Percentiles rank a stretch among this genome's conserved stretches.
These are phyloP conservation scores for Eristalinus aeneus DNA, from an alignment of 2,888 invertebrate species.

Conservation along the genomic window DNA sequence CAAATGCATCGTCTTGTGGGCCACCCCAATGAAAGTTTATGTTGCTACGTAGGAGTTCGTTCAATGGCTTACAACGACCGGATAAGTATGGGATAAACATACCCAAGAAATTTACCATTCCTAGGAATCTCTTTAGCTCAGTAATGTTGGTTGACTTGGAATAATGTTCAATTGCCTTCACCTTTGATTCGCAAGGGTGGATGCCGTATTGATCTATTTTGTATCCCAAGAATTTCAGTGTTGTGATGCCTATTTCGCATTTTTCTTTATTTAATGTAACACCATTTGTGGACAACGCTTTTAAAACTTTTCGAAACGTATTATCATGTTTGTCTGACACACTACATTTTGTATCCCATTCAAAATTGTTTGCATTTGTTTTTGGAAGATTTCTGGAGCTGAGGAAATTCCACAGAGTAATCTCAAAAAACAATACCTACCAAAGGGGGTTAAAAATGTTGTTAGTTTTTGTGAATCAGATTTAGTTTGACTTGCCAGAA, in stretches of 20 bases:
- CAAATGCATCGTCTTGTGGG: too few relatives aligned
- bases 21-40: too few relatives aligned
- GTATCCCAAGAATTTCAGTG: conserved; percentile 24
- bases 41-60: too few relatives aligned
- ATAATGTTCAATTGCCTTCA: conserved; percentile 30
- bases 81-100: conserved; percentile 41
- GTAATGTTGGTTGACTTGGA: conserved; percentile 5
- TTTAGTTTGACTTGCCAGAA: too few relatives aligned
- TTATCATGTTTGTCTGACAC: conserved; percentile 5
- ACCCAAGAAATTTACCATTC: conserved; percentile 36
- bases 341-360: neutral
- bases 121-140: conserved; percentile 32
- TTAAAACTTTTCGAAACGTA: conserved; percentile 13
- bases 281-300: conserved; percentile 3
- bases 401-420: neutral
- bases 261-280: conserved; percentile 29
- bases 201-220: conserved; percentile 32
- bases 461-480: too few relatives aligned
- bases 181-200: conserved; percentile 22
- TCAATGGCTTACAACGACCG: too few relatives aligned
- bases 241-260: conserved; percentile 30
- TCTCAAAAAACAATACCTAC: too few relatives aligned
- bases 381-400: conserved; percentile 10
- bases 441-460: too few relatives aligned
- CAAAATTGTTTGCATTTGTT: neutral